Base-by-base conservation (phyloP, 2,888 invertebrate species). In the Nomada fucata region DNA sequence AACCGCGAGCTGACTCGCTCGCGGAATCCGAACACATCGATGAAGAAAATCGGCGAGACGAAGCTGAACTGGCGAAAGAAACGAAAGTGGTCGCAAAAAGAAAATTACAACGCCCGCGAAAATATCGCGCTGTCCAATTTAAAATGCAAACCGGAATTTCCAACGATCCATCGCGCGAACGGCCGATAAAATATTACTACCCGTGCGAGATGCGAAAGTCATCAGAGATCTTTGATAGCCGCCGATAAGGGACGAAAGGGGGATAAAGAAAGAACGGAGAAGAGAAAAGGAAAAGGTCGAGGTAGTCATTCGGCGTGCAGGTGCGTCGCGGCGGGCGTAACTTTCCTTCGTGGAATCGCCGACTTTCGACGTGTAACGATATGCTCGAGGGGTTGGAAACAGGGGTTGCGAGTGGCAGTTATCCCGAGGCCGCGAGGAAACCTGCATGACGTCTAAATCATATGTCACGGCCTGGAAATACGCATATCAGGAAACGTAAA, bases 401-500 rank as follows among this genome's bases (percentile, higher is more conserved):
- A 67, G 55, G 61, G 55, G 69, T 69, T 75, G 69, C 70, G 64
- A 53, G 55, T 82, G 82, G 81, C 68, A 80, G 81, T 64, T 63
- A 81, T 80, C 63, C 29, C 44, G 42, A 60, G 53, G 63, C 63
- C 78, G 36, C 57, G 36, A 72, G 80, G 72, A 53, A 61, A 23
- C 50, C 64, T 44, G 52, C 65, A 63, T 72, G 75, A 72, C 76
- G 75, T 83, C 79, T 79, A 79, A 83, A 83, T 84, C 83, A 76
- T 83, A 76, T 80, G 84, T 76, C 84, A 80, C 20, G 61, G 50
- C 50, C 57, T 76, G 83, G 83, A 83, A 83, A 83, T 84, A 84
- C 84, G 84, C 79, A 75, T 83, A 84, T 84, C 83, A 78, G 81
- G 79, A 86, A 86, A 86, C 83, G 86, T 86, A 85, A 86, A 86